Evolutionary conservation across 2,113 vertebrate species (phyloP).

Genomic region (Corydoras maculifer): DNA sequence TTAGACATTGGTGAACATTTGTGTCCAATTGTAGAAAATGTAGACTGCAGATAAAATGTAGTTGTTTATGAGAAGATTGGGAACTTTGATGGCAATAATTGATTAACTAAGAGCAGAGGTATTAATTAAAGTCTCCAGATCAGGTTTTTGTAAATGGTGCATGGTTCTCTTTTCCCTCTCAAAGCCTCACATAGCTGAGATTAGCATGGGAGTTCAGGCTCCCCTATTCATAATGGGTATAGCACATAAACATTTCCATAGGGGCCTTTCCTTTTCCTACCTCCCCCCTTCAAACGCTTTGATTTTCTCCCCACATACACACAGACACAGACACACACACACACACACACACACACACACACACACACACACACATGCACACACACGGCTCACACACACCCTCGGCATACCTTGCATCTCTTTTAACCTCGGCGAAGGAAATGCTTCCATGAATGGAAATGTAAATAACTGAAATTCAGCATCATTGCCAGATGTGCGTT

Average conservation of each 20-base stretch:
- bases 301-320: constrained; percentile 9
- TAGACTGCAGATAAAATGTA: not conserved
- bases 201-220: constrained; percentile 19
- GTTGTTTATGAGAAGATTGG: not conserved
- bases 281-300: constrained; percentile 23
- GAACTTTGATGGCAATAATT: not conserved
- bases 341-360: constrained; percentile 19
- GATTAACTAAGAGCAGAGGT: not conserved
- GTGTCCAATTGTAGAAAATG: no score
- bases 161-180: constrained; percentile 1
- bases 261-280: constrained; percentile 30
- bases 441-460: constrained; percentile 44
- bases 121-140: not conserved
- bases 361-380: constrained; percentile 20
- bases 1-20: no score
- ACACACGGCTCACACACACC: constrained; percentile 13
- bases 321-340: constrained; percentile 27
- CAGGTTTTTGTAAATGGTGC: not conserved
- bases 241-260: constrained; percentile 41
- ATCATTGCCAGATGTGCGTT: constrained; percentile 44
- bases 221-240: constrained; percentile 36
- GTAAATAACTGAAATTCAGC: constrained; percentile 44
- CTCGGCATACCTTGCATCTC: constrained; percentile 21
- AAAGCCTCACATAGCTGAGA: constrained; percentile 20
- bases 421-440: constrained; percentile 36